Conservation (phyloP, 2,888 invertebrate genomes). For the Cataglyphis rosenhaueri region DNA sequence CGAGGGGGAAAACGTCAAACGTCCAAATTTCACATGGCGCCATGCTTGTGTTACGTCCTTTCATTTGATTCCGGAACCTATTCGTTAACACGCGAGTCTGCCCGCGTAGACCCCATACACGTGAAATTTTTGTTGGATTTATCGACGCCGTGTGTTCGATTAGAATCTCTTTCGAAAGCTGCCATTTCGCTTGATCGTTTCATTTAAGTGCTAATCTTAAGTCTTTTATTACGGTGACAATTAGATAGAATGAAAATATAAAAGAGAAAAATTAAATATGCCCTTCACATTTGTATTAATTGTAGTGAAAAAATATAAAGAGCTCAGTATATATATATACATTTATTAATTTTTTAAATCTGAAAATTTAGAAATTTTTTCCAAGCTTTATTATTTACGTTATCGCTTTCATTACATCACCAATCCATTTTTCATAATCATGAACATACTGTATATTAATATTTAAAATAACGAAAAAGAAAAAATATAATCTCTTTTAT, state of each 20-base stretch:
- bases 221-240: not conserved
- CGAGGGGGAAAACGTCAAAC: constrained; percentile 41
- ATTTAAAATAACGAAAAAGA: not conserved
- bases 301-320: not conserved
- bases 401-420: not conserved
- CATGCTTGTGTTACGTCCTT: constrained; percentile 44
- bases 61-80: constrained; percentile 47
- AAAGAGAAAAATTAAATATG: not conserved
- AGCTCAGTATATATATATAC: not conserved
- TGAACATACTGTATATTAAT: not conserved
- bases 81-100: constrained; percentile 46
- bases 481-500: not conserved
- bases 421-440: not conserved
- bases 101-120: constrained; percentile 6
- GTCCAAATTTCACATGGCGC: constrained; percentile 50
- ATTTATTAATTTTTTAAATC: not conserved
- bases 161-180: constrained; percentile 42
- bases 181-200: constrained; percentile 7
- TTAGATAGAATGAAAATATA: not conserved
- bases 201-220: constrained; percentile 11
- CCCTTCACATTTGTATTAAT: not conserved
- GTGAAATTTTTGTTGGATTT: constrained; percentile 43
- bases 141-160: constrained; percentile 38
- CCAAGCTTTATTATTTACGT: not conserved
- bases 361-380: not conserved